Percentiles rank a stretch among this genome's conserved stretches.
These are phyloP conservation scores for Elaphurus davidianus DNA, from an alignment of 2,113 vertebrate species.

Conservation along the genomic window DNA sequence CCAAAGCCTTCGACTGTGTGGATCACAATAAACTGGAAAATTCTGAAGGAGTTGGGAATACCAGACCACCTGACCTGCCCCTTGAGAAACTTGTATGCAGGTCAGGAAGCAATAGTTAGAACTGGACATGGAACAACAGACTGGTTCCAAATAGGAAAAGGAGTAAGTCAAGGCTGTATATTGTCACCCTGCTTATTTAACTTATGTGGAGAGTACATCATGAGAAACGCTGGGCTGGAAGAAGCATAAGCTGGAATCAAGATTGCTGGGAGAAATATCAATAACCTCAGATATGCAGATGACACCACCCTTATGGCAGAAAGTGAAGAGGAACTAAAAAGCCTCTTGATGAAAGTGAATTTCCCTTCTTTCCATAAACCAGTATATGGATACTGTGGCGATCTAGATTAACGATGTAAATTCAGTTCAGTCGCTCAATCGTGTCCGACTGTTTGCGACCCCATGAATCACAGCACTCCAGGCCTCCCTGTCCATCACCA, in stretches of 20 bases:
- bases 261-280: background rate
- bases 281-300: background rate
- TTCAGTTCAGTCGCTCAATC: background rate
- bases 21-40: background rate
- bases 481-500: background rate
- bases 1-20: background rate
- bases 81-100: background rate
- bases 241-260: background rate
- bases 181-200: background rate
- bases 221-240: background rate
- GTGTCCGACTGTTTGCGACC: accelerated
- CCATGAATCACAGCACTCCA: accelerated
- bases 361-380: background rate
- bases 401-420: background rate
- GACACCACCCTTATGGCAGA: background rate
- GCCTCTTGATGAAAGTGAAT: background rate
- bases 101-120: background rate
- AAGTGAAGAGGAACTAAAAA: background rate
- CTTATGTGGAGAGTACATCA: background rate
- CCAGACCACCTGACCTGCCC: background rate
- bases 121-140: background rate
- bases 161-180: background rate
- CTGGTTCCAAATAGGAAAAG: background rate
- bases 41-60: background rate
- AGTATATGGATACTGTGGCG: background rate